These are phyloP conservation scores for Ichneumoninae sp. DNA, from an alignment of 2,888 invertebrate genomes.

Conservation along the genomic window DNA sequence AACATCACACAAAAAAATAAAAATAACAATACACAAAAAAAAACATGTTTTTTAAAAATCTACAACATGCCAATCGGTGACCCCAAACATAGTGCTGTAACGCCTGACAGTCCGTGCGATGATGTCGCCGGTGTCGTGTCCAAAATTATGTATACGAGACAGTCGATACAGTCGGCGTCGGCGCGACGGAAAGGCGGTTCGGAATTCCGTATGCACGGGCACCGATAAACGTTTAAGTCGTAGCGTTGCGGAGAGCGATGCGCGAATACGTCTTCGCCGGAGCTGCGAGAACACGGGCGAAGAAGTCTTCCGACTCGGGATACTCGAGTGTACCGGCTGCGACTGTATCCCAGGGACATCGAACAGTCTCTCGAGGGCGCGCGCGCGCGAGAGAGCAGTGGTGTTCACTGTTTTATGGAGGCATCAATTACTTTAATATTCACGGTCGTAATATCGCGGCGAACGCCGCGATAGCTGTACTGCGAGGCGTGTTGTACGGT, in stretches of 20 bases:
- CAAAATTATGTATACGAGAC: slow-evolving; percentile 66
- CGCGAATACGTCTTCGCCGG: slow-evolving; percentile 47
- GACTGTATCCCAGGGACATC: slow-evolving; percentile 73
- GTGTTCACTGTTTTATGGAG: slow-evolving; percentile 78
- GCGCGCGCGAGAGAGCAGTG: slow-evolving; percentile 48
- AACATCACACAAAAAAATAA: background rate
- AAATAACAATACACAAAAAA: background rate
- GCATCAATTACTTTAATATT: slow-evolving; percentile 82
- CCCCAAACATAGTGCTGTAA: slow-evolving; percentile 46
- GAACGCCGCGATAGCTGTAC: slow-evolving; percentile 44
- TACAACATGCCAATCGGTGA: slow-evolving; percentile 19
- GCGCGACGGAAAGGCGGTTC: slow-evolving; percentile 58
- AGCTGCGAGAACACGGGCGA: slow-evolving; percentile 49
- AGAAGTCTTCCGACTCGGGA: slow-evolving; percentile 27
- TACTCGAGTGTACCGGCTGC: slow-evolving; percentile 67
- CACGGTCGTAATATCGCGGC: slow-evolving; percentile 77
- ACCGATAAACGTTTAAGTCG: slow-evolving; percentile 33
- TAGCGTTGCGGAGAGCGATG: slow-evolving; percentile 13
- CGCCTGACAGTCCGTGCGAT: slow-evolving; percentile 31
- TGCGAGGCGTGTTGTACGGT: slow-evolving; percentile 21
- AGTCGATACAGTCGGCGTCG: slow-evolving; percentile 62
- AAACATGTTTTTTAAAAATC: background rate
- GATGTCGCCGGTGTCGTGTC: slow-evolving; percentile 53
- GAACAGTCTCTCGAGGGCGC: slow-evolving; percentile 64
- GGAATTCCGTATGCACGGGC: slow-evolving; percentile 44